These are phyloP conservation scores for Podocnemis expansa DNA, from an alignment of 2,113 vertebrate species.

Conservation along the genomic window DNA sequence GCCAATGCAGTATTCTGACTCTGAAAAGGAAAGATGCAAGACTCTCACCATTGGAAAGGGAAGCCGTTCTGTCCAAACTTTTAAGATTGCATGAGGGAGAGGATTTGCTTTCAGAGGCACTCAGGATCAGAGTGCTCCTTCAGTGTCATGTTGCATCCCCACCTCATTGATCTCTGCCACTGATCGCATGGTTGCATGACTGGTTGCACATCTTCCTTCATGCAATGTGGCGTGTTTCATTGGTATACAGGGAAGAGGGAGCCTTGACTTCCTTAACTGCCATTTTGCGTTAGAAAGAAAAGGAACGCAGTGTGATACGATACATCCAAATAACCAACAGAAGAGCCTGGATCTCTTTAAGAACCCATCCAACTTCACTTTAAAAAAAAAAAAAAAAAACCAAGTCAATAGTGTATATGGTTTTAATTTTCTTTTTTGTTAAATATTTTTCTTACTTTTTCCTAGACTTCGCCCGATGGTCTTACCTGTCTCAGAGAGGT, in stretches of 20 bases:
- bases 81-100: background rate
- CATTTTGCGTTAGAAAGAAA: background rate
- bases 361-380: background rate
- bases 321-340: background rate
- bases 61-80: background rate
- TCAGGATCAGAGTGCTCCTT: background rate
- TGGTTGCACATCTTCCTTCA: slow-evolving; percentile 14
- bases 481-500: slow-evolving; percentile 80
- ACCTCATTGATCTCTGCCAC: slow-evolving; percentile 15
- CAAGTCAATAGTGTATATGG: slow-evolving; percentile 34
- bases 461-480: slow-evolving; percentile 78
- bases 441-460: slow-evolving; percentile 73
- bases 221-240: background rate
- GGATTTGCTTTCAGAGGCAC: background rate
- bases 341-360: background rate
- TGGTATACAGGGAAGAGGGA: background rate
- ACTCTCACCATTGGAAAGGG: background rate
- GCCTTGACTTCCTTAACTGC: background rate
- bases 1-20: background rate
- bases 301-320: background rate
- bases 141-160: slow-evolving; percentile 21
- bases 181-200: slow-evolving; percentile 65
- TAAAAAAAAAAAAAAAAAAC: background rate
- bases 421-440: slow-evolving; percentile 34
- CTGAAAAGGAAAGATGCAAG: background rate